A percentile compares a stretch with the other conserved stretches of the same genome.
These are phyloP conservation scores for Candoia aspera DNA, from an alignment of 2,113 vertebrate species.

Conservation along the genomic window DNA sequence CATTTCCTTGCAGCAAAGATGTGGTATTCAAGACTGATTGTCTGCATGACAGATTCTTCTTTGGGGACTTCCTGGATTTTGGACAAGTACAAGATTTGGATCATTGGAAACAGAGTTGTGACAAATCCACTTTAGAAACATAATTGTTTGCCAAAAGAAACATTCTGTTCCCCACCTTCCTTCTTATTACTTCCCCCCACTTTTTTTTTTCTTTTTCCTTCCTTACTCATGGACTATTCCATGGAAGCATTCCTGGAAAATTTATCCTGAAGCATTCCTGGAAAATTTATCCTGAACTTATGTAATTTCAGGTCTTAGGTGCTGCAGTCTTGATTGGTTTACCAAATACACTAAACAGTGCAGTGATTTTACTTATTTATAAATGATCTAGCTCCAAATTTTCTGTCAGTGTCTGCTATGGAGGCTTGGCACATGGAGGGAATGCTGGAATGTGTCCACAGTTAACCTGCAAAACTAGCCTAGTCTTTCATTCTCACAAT, in stretches of 20 bases:
- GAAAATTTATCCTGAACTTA: neutral
- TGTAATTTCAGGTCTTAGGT: neutral
- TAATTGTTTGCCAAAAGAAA: conserved; percentile 4
- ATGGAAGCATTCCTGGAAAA: neutral
- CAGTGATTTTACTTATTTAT: neutral
- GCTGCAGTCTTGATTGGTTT: neutral
- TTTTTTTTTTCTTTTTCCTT: neutral
- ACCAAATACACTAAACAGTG: neutral
- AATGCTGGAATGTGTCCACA: neutral
- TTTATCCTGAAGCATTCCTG: neutral
- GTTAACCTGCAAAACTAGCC: neutral
- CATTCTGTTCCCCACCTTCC: too few relatives aligned
- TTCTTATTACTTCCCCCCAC: neutral
- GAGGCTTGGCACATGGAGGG: neutral
- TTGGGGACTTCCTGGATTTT: neutral
- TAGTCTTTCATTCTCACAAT: neutral
- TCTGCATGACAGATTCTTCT: neutral
- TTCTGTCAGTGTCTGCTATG: neutral
- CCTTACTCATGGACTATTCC: neutral
- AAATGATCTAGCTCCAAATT: neutral
- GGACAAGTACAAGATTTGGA: neutral
- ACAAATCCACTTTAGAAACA: conserved; percentile 7
- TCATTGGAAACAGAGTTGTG: neutral
- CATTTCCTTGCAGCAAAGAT: neutral
- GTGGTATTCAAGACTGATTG: neutral